phyloP scores from a whole-genome alignment of 2,888 invertebrate genomes.

The Athalia cordata region DNA sequence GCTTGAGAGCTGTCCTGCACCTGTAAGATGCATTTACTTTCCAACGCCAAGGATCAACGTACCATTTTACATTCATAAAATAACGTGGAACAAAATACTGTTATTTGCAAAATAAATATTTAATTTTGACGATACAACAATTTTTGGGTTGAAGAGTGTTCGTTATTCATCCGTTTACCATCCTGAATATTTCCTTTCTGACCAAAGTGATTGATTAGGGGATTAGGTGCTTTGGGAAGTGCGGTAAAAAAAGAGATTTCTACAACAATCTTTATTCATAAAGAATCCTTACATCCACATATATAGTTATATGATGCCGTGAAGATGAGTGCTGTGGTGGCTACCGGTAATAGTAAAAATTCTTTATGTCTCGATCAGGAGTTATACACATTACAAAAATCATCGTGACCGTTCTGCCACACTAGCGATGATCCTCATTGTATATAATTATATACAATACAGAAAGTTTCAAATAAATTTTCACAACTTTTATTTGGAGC shows the following conservation, averaged over 20 bases:
- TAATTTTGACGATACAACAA: neutral
- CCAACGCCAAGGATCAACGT: constrained; percentile 2
- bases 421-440: constrained; percentile 64
- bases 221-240: too few species aligned
- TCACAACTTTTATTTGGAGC: constrained; percentile 1
- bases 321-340: constrained; percentile 66
- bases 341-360: constrained; percentile 65
- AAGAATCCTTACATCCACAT: constrained; percentile 71
- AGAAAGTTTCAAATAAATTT: constrained; percentile 16
- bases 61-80: neutral
- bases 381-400: constrained; percentile 68
- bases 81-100: neutral
- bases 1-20: constrained; percentile 67
- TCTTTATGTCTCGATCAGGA: constrained; percentile 66
- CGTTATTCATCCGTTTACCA: constrained; percentile 21
- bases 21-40: constrained; percentile 42
- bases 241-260: constrained; percentile 55
- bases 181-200: constrained; percentile 21
- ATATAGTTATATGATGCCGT: constrained; percentile 65
- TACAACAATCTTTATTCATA: constrained; percentile 73
- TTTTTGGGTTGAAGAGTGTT: neutral
- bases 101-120: constrained; percentile 30
- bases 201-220: too few species aligned
- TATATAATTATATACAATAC: constrained; percentile 69
- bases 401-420: constrained; percentile 63